A percentile compares a stretch with the other conserved stretches of the same genome.
Conservation (phyloP, 2,888 invertebrate genomes). For the Cerastis rubricosa region DNA sequence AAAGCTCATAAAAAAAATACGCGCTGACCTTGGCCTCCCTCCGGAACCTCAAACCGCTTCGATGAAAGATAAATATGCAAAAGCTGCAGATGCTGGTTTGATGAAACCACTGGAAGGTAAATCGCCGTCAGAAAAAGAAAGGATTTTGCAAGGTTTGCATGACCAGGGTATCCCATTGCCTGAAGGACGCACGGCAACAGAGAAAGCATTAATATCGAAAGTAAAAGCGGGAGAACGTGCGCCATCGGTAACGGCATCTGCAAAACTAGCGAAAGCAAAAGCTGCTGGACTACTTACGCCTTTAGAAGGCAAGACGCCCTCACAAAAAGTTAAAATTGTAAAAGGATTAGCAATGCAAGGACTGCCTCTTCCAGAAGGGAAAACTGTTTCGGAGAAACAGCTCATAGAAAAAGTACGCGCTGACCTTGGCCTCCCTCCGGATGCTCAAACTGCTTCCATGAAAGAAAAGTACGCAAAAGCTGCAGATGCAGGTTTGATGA, state of each 20-base stretch:
- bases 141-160: conserved; percentile 51
- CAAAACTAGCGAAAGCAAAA: conserved; percentile 56
- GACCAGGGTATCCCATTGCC: conserved; percentile 65
- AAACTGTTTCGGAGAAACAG: conserved; percentile 4
- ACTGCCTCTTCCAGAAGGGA: background rate
- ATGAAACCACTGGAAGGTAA: conserved; percentile 66
- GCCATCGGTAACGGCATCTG: background rate
- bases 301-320: background rate
- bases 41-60: conserved; percentile 44
- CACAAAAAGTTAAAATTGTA: background rate
- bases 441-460: conserved; percentile 26
- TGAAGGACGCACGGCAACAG: conserved; percentile 52
- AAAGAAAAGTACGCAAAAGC: background rate
- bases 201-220: conserved; percentile 43
- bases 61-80: conserved; percentile 9
- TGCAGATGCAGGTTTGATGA: too few species aligned
- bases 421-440: conserved; percentile 47
- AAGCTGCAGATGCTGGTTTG: conserved; percentile 51
- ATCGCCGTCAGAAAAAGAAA: conserved; percentile 59
- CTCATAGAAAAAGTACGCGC: conserved; percentile 33
- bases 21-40: conserved; percentile 5
- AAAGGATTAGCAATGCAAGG: conserved; percentile 2
- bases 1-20: background rate
- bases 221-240: conserved; percentile 23
- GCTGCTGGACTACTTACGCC: background rate